phyloP scores from a whole-genome alignment of 2,888 invertebrate species.

The Leptinotarsa rubiginosa region DNA sequence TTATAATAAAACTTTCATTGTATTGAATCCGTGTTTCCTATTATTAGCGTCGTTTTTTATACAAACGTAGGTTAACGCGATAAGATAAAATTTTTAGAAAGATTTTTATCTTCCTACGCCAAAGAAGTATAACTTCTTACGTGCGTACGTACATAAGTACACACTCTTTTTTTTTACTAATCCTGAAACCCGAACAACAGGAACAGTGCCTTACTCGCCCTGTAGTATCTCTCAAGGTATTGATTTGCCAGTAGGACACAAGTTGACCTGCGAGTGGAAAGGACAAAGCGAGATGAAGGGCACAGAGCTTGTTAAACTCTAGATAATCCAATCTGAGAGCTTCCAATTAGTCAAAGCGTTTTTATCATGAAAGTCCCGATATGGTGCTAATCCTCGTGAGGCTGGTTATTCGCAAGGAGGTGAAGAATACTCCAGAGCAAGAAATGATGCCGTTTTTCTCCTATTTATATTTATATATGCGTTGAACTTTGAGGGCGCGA shows the following conservation, averaged over 20 bases:
- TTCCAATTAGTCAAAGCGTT: slow-evolving; percentile 25
- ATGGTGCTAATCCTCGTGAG: slow-evolving; percentile 11
- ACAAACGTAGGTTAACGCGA: too few relatives aligned
- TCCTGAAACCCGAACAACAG: neutral
- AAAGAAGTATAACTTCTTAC: too few relatives aligned
- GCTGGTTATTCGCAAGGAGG: neutral
- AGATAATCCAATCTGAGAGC: slow-evolving; percentile 26
- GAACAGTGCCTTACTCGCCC: neutral
- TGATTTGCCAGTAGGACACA: slow-evolving; percentile 30
- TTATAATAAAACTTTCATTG: too few relatives aligned
- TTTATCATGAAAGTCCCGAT: slow-evolving; percentile 18
- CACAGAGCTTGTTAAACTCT: slow-evolving; percentile 32
- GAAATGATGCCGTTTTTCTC: neutral
- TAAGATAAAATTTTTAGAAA: too few relatives aligned
- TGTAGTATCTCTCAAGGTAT: slow-evolving; percentile 26
- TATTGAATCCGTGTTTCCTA: too few relatives aligned
- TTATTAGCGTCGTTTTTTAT: too few relatives aligned
- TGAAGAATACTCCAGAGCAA: neutral
- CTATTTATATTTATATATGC: slow-evolving; percentile 10
- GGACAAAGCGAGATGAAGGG: slow-evolving; percentile 32
- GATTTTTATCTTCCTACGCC: too few relatives aligned
- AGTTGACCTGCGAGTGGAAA: slow-evolving; percentile 23
- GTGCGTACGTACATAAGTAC: too few relatives aligned
- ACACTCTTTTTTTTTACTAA: too few relatives aligned
- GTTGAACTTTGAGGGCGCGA: neutral